Conservation (phyloP, 2,113 vertebrate species). For the Crotalus helleri region DNA sequence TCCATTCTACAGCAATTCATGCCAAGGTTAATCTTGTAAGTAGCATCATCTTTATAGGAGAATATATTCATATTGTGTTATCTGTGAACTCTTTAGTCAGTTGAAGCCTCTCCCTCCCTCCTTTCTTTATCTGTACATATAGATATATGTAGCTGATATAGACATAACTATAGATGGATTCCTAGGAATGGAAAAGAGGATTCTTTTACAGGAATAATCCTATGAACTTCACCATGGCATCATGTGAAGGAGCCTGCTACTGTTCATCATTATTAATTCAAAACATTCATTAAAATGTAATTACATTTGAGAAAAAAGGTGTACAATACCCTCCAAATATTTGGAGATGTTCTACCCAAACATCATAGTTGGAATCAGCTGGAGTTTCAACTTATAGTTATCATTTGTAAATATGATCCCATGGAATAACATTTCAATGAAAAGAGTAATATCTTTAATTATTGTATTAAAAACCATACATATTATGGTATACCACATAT, state of each 20-base stretch:
- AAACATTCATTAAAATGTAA: neutral
- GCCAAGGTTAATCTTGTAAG: neutral
- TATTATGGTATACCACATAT: neutral
- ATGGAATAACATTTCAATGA: neutral
- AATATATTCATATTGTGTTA: neutral
- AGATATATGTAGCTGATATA: no score
- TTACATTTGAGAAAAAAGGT: neutral
- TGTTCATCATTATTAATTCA: neutral
- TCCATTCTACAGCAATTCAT: neutral
- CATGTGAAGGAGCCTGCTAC: neutral
- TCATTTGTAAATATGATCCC: neutral
- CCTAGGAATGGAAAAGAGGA: neutral
- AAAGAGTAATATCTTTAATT: neutral
- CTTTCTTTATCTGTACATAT: no score
- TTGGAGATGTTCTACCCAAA: neutral
- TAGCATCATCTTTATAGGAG: neutral
- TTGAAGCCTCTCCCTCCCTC: neutral
- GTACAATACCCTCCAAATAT: neutral
- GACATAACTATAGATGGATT: neutral
- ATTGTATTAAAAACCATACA: neutral
- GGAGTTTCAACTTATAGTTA: neutral
- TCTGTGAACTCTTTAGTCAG: neutral
- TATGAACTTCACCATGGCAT: neutral
- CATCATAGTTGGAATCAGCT: neutral
- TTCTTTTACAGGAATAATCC: neutral